These are phyloP conservation scores for Tychaedon coryphoeus DNA, from an alignment of 2,113 vertebrate species.

Conservation along the genomic window DNA sequence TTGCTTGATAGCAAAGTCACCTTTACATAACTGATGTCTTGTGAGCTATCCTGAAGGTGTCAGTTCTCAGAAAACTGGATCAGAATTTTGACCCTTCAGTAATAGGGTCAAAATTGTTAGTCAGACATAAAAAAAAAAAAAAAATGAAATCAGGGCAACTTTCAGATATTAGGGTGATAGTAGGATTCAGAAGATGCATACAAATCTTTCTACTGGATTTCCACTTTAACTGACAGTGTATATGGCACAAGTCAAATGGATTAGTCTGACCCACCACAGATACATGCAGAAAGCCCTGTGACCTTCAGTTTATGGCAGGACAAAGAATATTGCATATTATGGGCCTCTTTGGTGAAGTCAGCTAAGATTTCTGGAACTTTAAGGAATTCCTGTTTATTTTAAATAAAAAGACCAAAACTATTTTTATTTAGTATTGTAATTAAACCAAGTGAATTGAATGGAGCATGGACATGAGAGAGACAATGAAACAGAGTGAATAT, in stretches of 20 bases:
- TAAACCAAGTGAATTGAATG: not conserved
- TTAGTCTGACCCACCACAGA: not conserved
- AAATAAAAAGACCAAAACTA: not conserved
- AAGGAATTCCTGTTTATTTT: not conserved
- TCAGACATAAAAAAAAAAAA: not conserved
- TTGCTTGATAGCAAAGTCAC: not conserved
- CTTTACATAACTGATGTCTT: not conserved
- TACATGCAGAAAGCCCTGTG: not conserved
- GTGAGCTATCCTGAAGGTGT: accelerated
- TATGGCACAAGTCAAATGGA: not conserved
- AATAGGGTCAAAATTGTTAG: not conserved
- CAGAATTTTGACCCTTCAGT: not conserved
- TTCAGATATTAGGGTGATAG: not conserved
- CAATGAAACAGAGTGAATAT: not conserved
- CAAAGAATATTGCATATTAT: not conserved
- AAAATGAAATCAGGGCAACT: not conserved
- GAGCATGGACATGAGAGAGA: not conserved
- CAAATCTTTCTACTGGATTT: not conserved
- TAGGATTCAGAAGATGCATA: not conserved
- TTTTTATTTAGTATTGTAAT: not conserved
- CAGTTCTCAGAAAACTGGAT: not conserved
- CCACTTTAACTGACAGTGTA: not conserved
- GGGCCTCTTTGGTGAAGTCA: not conserved
- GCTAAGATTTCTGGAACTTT: not conserved
- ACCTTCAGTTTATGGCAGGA: not conserved